Base-by-base conservation (phyloP, 2,797 vertebrate species). In the Gobio occitaniae region DNA sequence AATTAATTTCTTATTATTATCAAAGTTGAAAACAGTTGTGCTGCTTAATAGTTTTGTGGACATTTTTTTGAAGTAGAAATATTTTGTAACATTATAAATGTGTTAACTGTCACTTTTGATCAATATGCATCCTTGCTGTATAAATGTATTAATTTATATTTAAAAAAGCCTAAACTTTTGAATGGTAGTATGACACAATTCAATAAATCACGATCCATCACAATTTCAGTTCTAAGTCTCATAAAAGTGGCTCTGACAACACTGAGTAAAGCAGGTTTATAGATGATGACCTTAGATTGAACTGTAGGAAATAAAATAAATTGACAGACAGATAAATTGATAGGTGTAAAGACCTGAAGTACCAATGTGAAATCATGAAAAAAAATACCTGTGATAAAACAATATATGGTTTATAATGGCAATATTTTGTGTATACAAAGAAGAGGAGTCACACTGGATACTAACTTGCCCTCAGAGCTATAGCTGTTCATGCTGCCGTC, bases 401-500 rank as follows among this genome's bases (percentile, higher is more conserved):
- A 5, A 54, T 56, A 15, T 63, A 44, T 78, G 8, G 15, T 44
- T 70, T 44, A 17, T 36, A 17, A 41, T 21, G 25, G 4, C 8
- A 74, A 29, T 19, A 54, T 61, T 36, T 25, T 47, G 10, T 56
- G 52, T n/a, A 36, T 15, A 12, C 15, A 65, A 52, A 75, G 16
- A 8, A 82, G 32, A 32, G 8, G 1, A 4, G 21, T 41, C 52
- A 52, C 21, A 19, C n/a, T 80, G 44, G 82, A 86, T 88, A 98
- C 98, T 92, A 93, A 99, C 98, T 99, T 99, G 92, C 98, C 98
- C 96, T 99, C 98, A 0, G 98, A 99, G 95, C 97, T 99, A 59
- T 98, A 99, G 92, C 98, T 99, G 93, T 99, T 98, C 94, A 99
- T 99, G 94, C 98, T 99, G 89, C 98, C 98, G 0, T 99, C 97